Evolutionary conservation across 2,113 vertebrate genomes (phyloP).

Genomic region (Corythornis madagascariensis): DNA sequence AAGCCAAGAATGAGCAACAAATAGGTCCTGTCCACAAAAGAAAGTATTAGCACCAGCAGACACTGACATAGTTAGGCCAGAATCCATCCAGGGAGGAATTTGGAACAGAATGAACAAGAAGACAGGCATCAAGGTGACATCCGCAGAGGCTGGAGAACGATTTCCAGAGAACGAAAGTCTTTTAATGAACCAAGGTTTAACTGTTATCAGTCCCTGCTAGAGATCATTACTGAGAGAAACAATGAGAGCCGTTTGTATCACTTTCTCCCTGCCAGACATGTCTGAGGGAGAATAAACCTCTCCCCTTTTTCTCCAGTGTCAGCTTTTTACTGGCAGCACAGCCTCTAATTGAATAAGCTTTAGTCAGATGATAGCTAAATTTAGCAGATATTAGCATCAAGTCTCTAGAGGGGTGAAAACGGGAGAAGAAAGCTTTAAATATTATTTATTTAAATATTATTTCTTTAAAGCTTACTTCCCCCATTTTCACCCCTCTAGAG

Average conservation of each 20-base stretch:
- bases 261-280: neutral
- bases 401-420: neutral
- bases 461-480: too few species aligned
- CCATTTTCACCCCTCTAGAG: neutral
- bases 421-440: neutral
- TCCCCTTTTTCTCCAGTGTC: neutral
- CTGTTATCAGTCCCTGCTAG: neutral
- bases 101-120: neutral
- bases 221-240: neutral
- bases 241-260: neutral
- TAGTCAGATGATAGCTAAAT: neutral
- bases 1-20: neutral
- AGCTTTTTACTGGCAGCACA: neutral
- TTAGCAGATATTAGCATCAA: neutral
- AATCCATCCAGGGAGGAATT: neutral
- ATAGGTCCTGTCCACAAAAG: neutral
- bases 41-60: neutral
- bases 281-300: neutral
- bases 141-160: neutral
- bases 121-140: neutral
- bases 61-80: neutral
- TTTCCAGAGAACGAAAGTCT: neutral
- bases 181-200: neutral
- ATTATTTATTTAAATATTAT: neutral
- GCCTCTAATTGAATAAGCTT: neutral